These are phyloP conservation scores for Prunella fulvescens DNA, from an alignment of 2,113 vertebrate genomes.

Conservation along the genomic window DNA sequence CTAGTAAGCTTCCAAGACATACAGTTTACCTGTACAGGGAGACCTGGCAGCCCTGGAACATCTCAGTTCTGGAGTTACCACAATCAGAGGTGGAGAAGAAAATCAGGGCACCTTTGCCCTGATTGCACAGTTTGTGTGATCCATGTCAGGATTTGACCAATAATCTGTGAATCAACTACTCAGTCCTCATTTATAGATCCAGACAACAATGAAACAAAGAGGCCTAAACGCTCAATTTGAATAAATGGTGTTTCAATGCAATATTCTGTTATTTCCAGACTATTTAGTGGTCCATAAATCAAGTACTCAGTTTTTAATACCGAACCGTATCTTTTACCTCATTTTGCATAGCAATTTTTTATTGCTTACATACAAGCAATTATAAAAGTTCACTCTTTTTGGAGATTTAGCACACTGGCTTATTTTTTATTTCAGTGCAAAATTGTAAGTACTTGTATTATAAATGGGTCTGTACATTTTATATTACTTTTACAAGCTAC, in stretches of 20 bases:
- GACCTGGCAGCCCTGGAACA: not conserved
- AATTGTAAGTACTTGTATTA: conserved; percentile 32
- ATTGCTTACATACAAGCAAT: not conserved
- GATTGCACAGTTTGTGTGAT: not conserved
- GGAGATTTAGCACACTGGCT: not conserved
- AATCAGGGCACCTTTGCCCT: not conserved
- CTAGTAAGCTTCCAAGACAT: not conserved
- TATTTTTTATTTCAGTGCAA: conserved; percentile 5
- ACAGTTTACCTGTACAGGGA: not conserved
- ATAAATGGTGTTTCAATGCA: not conserved
- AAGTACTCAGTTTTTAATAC: not conserved
- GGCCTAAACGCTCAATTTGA: not conserved
- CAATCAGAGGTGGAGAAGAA: not conserved
- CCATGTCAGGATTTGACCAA: not conserved
- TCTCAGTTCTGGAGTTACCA: not conserved
- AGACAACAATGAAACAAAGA: not conserved
- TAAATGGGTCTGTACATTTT: conserved; percentile 38
- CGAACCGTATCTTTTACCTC: not conserved
- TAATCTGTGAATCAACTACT: not conserved
- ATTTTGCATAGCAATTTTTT: not conserved
- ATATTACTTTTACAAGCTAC: conserved; percentile 71
- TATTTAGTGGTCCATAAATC: not conserved
- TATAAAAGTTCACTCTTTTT: not conserved
- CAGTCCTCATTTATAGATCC: not conserved
- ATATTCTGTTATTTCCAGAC: not conserved